These are phyloP conservation scores for Bugulina stolonifera DNA, from an alignment of 2,888 invertebrate species.

Conservation along the genomic window DNA sequence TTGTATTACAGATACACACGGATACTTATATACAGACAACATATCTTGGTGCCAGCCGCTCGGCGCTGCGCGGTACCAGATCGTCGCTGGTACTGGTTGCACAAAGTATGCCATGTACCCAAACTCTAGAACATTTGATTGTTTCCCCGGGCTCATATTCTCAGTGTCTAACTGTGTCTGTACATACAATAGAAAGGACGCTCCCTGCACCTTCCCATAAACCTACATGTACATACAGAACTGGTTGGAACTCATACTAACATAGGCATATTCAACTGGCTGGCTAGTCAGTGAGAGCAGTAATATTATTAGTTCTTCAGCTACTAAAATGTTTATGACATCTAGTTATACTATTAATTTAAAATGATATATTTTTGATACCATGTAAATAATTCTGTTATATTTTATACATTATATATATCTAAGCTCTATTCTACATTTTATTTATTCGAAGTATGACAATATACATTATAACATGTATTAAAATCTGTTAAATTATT, in stretches of 20 bases:
- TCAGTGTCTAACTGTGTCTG: conserved; percentile 8
- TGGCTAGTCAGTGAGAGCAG: too few relatives aligned
- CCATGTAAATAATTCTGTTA: too few relatives aligned
- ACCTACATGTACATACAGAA: too few relatives aligned
- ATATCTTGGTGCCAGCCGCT: conserved; percentile 10
- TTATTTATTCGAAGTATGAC: too few relatives aligned
- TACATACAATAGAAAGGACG: not conserved
- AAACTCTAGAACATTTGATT: conserved; percentile 2
- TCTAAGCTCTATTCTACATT: too few relatives aligned
- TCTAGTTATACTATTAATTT: not conserved
- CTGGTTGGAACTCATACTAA: too few relatives aligned
- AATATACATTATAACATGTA: too few relatives aligned
- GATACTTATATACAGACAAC: not conserved
- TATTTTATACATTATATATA: too few relatives aligned
- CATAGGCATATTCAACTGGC: too few relatives aligned
- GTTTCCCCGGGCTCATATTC: conserved; percentile 15
- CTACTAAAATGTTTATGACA: not conserved
- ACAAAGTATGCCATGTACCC: not conserved
- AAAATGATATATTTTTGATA: too few relatives aligned
- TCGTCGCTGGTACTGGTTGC: not conserved
- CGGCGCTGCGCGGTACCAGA: conserved; percentile 3
- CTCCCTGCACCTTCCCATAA: not conserved
- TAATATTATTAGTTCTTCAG: too few relatives aligned
- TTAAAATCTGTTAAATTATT: too few relatives aligned
- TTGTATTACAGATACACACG: not conserved